phyloP scores from a whole-genome alignment of 2,113 vertebrate genomes.

The Triplophysa siluroides region DNA sequence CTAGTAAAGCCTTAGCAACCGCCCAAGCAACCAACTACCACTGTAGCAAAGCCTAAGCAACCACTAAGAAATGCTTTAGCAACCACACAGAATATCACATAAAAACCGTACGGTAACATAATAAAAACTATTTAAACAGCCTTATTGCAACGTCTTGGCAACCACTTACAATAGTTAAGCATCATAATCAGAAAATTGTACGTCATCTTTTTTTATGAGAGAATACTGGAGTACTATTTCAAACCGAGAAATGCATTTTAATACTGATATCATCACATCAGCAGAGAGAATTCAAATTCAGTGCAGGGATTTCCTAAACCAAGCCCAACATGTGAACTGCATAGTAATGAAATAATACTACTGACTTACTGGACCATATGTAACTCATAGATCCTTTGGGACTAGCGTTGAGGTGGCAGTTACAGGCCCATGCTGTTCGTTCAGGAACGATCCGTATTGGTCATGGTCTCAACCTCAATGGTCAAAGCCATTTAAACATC shows the following conservation, averaged over 20 bases:
- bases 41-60: background rate
- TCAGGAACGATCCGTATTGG: slow-evolving; percentile 12
- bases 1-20: too few species aligned
- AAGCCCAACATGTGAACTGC: slow-evolving; percentile 53
- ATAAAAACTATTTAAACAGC: too few species aligned
- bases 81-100: too few species aligned
- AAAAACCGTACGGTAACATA: too few species aligned
- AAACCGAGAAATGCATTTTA: slow-evolving; percentile 56
- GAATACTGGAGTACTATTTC: too few species aligned
- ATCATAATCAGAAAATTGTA: background rate
- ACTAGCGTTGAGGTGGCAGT: slow-evolving; percentile 10
- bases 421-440: background rate
- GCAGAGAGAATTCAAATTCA: slow-evolving; percentile 56
- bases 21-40: background rate
- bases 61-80: too few species aligned
- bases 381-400: slow-evolving; percentile 41
- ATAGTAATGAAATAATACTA: slow-evolving; percentile 56
- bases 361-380: slow-evolving; percentile 48
- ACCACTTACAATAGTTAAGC: background rate
- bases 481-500: slow-evolving; percentile 10
- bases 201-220: too few species aligned
- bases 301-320: slow-evolving; percentile 56
- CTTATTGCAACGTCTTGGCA: background rate
- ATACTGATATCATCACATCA: slow-evolving; percentile 63
- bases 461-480: slow-evolving; percentile 32